Percentiles rank a stretch among this genome's conserved stretches.
These are phyloP conservation scores for Melanotaenia boesemani DNA, from an alignment of 2,797 vertebrate genomes.

Conservation along the genomic window DNA sequence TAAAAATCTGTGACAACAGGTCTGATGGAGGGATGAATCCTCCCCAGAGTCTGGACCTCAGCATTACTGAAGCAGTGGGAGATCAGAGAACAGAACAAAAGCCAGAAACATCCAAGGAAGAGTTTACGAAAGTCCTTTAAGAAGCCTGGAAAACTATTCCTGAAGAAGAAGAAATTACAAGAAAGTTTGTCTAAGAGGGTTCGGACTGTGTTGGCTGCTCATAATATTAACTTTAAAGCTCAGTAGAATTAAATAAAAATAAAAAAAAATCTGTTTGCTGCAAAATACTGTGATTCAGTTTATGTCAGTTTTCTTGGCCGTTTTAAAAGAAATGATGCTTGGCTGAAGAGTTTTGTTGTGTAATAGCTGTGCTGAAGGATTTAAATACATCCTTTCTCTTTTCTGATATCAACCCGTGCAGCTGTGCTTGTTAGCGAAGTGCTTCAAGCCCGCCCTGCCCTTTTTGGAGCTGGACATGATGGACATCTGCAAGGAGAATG, in stretches of 20 bases:
- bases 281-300: too few species aligned
- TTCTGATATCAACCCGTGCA: constrained; percentile 60
- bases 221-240: neutral
- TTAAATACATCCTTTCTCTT: neutral
- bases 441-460: constrained; percentile 97
- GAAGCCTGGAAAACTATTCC: neutral
- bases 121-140: neutral
- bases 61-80: too few species aligned
- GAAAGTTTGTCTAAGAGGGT: neutral
- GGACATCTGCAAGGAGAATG: constrained; percentile 99
- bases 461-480: constrained; percentile 99
- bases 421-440: constrained; percentile 99
- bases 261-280: too few species aligned
- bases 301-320: neutral
- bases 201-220: neutral
- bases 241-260: neutral
- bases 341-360: neutral
- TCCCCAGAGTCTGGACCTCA: too few species aligned
- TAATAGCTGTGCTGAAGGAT: constrained; percentile 25
- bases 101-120: neutral
- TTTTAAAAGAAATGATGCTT: neutral
- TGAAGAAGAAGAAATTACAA: neutral
- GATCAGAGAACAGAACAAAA: too few species aligned
- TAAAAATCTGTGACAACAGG: too few species aligned
- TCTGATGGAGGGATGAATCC: too few species aligned